Evolutionary conservation across 2,113 vertebrate species (phyloP).

Genomic region (Megaceryle torquata): DNA sequence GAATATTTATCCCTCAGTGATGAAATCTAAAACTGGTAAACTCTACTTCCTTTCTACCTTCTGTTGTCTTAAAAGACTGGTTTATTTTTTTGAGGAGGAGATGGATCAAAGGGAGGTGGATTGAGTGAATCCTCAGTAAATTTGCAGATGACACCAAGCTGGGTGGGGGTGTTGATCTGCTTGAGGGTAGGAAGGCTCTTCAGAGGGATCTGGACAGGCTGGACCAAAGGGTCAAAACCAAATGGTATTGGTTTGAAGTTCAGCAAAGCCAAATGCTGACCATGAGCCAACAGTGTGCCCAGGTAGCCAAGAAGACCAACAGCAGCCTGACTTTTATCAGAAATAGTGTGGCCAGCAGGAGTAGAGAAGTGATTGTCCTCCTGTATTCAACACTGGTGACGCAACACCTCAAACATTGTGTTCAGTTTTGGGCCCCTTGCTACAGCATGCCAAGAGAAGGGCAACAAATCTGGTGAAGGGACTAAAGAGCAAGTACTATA

Average conservation of each 20-base stretch:
- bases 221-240: neutral
- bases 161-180: neutral
- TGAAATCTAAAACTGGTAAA: neutral
- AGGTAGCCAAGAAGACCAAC: neutral
- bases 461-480: neutral
- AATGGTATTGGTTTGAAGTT: neutral
- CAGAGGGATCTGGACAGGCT: neutral
- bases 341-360: neutral
- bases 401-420: neutral
- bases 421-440: neutral
- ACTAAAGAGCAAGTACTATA: neutral
- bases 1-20: neutral
- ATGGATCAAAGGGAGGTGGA: neutral
- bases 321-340: neutral
- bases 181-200: neutral
- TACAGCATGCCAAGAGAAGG: neutral
- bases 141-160: neutral
- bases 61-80: neutral
- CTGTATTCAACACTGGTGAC: neutral
- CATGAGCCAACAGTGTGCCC: neutral
- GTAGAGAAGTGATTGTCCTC: neutral
- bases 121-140: neutral
- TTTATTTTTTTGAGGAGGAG: neutral
- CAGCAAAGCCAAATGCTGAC: neutral
- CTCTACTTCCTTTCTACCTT: neutral